A percentile compares a stretch with the other conserved stretches of the same genome.
Evolutionary conservation across 2,888 invertebrate genomes (phyloP).

Genomic region (Mycogona germanica): DNA sequence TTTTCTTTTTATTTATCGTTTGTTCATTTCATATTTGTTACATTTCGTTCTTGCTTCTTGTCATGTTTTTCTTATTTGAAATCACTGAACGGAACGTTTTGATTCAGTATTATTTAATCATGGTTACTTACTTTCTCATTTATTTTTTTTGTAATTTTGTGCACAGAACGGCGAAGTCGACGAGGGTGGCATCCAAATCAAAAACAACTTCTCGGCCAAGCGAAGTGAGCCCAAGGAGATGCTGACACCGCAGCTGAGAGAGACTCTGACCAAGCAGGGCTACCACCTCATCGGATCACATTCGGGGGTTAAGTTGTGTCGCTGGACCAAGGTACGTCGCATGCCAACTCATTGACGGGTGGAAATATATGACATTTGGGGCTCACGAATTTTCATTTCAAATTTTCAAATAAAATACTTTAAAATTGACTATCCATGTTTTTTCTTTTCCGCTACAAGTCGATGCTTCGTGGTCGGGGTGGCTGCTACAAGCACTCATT

Average conservation of each 20-base stretch:
- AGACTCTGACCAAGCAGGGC: slow-evolving; percentile 44
- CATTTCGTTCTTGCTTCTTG: too few species aligned
- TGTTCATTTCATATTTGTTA: too few species aligned
- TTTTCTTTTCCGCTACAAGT: slow-evolving; percentile 28
- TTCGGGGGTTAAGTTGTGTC: slow-evolving; percentile 46
- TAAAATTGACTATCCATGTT: too few species aligned
- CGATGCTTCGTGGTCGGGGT: slow-evolving; percentile 41
- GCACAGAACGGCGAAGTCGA: not conserved
- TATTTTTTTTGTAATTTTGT: not conserved
- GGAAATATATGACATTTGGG: slow-evolving; percentile 20
- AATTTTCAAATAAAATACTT: too few species aligned
- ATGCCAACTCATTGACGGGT: too few species aligned
- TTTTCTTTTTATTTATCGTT: too few species aligned
- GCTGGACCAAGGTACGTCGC: slow-evolving; percentile 43
- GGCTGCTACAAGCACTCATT: slow-evolving; percentile 49
- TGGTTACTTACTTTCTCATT: not conserved
- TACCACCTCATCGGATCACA: slow-evolving; percentile 44
- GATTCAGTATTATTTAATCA: not conserved
- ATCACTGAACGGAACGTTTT: too few species aligned
- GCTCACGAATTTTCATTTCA: slow-evolving; percentile 14
- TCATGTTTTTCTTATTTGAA: too few species aligned
- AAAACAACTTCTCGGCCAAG: not conserved
- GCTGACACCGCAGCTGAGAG: slow-evolving; percentile 41
- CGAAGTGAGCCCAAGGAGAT: slow-evolving; percentile 38
- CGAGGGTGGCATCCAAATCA: too few species aligned